Conservation (phyloP, 2,113 vertebrate genomes). For the Cricetomys ansorgei region DNA sequence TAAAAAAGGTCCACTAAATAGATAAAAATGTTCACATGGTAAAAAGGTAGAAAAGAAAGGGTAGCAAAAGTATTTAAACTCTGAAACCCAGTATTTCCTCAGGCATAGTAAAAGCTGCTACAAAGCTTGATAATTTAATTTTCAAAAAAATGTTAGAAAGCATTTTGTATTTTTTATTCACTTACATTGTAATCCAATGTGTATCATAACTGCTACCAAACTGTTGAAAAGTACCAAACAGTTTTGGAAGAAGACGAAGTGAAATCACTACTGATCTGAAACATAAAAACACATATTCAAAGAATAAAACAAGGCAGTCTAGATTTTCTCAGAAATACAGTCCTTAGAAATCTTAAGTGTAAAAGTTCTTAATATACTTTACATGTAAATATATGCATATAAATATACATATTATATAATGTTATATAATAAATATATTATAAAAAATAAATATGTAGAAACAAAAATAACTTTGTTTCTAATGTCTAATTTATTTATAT, state of each 20-base stretch:
- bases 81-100: not conserved
- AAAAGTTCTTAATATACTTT: not conserved
- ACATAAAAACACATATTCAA: conserved; percentile 63
- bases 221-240: conserved; percentile 99
- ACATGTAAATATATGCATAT: not conserved
- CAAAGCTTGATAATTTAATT: conserved; percentile 14
- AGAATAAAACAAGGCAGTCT: conserved; percentile 34
- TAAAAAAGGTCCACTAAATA: conserved; percentile 9
- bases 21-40: not conserved
- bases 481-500: not conserved
- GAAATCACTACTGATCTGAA: conserved; percentile 98
- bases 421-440: no score
- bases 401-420: no score
- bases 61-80: not conserved
- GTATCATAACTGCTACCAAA: conserved; percentile 99
- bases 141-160: not conserved
- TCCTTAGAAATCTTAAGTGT: conserved; percentile 29
- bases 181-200: conserved; percentile 99
- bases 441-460: no score
- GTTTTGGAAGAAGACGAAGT: conserved; percentile 96
- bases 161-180: conserved; percentile 57
- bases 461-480: not conserved
- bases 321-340: conserved; percentile 1
- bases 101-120: not conserved
- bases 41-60: conserved; percentile 40